Evolutionary conservation across 2,888 invertebrate species (phyloP).

Genomic region (Agriopis aurantiaria): DNA sequence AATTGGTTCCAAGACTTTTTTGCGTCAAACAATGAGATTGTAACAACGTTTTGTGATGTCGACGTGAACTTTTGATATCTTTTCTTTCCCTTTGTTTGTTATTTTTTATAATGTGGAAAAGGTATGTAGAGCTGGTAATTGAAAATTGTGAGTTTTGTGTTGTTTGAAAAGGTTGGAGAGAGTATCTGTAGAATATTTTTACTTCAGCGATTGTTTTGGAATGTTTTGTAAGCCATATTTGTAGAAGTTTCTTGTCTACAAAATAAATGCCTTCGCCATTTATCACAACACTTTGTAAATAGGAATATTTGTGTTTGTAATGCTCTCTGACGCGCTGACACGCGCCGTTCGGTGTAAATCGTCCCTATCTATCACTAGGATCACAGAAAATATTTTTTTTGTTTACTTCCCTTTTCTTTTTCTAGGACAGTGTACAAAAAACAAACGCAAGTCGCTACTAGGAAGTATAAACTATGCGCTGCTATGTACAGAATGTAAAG

Average conservation of each 20-base stretch:
- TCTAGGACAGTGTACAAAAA: too few relatives aligned
- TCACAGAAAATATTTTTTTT: too few relatives aligned
- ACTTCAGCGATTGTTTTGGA: neutral
- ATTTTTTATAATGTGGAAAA: conserved; percentile 20
- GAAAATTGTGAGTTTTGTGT: conserved; percentile 25
- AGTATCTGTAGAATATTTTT: neutral
- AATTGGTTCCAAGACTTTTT: conserved; percentile 73
- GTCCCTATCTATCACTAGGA: too few relatives aligned
- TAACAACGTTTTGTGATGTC: conserved; percentile 47
- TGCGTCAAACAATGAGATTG: conserved; percentile 61
- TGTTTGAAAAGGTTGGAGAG: conserved; percentile 11
- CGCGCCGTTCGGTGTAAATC: too few relatives aligned
- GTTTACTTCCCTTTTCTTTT: too few relatives aligned
- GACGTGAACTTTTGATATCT: conserved; percentile 46
- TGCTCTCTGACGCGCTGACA: too few relatives aligned
- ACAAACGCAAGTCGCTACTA: too few relatives aligned
- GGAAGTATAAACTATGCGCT: too few relatives aligned
- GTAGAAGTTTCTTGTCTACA: neutral
- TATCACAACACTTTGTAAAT: too few relatives aligned
- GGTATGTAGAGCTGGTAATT: conserved; percentile 23
- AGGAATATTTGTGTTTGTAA: too few relatives aligned
- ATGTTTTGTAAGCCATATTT: neutral
- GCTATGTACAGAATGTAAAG: too few relatives aligned
- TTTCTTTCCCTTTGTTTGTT: conserved; percentile 40
- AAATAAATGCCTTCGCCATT: neutral